phyloP scores from a whole-genome alignment of 2,113 vertebrate genomes.

The Dolichotis patagonum region DNA sequence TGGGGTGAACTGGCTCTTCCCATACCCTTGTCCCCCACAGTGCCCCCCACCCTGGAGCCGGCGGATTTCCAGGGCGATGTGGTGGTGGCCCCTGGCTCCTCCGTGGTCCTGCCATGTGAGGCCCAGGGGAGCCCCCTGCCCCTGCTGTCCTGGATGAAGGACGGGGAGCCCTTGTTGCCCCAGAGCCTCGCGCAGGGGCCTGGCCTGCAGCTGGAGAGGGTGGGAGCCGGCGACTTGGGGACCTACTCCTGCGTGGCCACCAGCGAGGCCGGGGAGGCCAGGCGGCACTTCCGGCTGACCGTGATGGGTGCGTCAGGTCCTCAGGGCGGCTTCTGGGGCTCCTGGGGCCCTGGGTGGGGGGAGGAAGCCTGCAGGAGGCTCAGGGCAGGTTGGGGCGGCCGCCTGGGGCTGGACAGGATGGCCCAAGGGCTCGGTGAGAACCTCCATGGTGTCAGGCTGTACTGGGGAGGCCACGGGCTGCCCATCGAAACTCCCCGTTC shows the following conservation, averaged over 20 bases:
- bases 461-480: too few relatives aligned
- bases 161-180: conserved; percentile 87
- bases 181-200: conserved; percentile 87
- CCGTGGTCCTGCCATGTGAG: conserved; percentile 91
- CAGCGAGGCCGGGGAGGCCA: conserved; percentile 92
- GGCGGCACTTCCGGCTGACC: conserved; percentile 91
- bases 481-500: too few relatives aligned
- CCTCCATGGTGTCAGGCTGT: too few relatives aligned
- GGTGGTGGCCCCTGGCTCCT: conserved; percentile 88
- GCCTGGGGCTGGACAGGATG: too few relatives aligned
- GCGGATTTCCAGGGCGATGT: conserved; percentile 88
- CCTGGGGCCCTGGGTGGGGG: too few relatives aligned
- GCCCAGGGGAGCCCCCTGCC: conserved; percentile 91
- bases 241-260: conserved; percentile 92
- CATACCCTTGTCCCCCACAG: conserved; percentile 79
- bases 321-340: not conserved
- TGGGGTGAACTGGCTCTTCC: fast-evolving
- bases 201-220: conserved; percentile 86
- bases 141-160: conserved; percentile 91
- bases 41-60: conserved; percentile 89
- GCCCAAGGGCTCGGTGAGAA: not conserved
- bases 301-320: conserved; percentile 88
- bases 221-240: conserved; percentile 83
- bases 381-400: too few relatives aligned
- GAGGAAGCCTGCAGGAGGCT: too few relatives aligned